Conservation (phyloP, 92 coral and sea anemone genomes). For the Anthopleura xanthogrammica region DNA sequence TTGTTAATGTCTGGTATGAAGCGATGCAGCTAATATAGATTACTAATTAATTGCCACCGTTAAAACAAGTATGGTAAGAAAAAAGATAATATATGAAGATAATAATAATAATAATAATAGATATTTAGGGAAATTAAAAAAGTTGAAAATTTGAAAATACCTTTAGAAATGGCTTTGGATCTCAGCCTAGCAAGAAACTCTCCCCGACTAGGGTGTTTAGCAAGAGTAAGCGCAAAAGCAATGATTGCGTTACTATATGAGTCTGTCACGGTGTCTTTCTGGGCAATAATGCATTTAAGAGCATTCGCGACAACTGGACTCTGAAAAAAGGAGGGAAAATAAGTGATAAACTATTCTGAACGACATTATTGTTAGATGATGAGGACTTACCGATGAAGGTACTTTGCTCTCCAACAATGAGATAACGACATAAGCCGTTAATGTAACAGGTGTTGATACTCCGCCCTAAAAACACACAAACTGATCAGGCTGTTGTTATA, state of each 20-base stretch:
- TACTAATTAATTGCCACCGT: no score
- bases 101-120: no score
- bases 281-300: constrained; percentile 51
- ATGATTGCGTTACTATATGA: constrained; percentile 77
- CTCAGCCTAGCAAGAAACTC: constrained; percentile 51
- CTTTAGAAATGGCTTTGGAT: constrained; percentile 70
- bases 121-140: neutral
- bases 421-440: constrained; percentile 79
- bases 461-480: constrained; percentile 65
- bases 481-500: no score
- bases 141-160: constrained; percentile 19
- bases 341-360: neutral
- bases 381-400: constrained; percentile 46
- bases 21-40: no score
- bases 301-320: constrained; percentile 56
- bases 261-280: constrained; percentile 53
- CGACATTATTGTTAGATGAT: neutral
- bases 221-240: constrained; percentile 68
- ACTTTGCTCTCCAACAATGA: constrained; percentile 81
- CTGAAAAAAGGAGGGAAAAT: constrained; percentile 28
- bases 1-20: no score
- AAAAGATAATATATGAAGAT: no score
- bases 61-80: no score
- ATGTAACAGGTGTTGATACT: constrained; percentile 61
- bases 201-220: constrained; percentile 39